Percentiles rank a stretch among this genome's conserved stretches.
These are phyloP conservation scores for Brachypteracias leptosomus DNA, from an alignment of 2,113 vertebrate species.

Conservation along the genomic window DNA sequence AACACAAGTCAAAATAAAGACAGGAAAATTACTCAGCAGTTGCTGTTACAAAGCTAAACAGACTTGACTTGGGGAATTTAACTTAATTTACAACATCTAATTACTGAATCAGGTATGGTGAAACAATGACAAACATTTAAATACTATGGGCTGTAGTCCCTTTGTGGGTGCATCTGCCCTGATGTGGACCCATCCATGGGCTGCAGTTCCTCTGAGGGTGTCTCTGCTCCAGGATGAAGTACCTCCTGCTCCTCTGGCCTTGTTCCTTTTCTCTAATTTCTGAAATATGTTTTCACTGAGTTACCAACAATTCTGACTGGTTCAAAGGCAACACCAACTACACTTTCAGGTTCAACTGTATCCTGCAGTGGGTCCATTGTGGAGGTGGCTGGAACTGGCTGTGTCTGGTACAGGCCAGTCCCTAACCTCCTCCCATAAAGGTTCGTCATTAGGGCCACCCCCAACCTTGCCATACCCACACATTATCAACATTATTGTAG, in stretches of 20 bases:
- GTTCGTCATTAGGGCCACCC: background rate
- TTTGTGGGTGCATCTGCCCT: accelerated
- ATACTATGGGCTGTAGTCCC: background rate
- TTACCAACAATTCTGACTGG: background rate
- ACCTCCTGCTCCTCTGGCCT: background rate
- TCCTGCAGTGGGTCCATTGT: accelerated
- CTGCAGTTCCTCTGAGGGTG: background rate
- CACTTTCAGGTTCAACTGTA: background rate
- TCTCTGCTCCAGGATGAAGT: background rate
- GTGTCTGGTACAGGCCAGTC: too few relatives aligned
- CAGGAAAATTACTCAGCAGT: background rate
- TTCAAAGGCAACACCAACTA: background rate
- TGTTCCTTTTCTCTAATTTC: background rate
- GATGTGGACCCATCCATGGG: background rate
- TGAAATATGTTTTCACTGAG: background rate
- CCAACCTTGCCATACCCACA: background rate
- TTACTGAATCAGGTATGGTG: background rate
- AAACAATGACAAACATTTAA: background rate
- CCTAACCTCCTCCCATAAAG: background rate
- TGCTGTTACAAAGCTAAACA: background rate
- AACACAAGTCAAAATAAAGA: background rate
- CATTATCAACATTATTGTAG: background rate
- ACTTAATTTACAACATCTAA: background rate
- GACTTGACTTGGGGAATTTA: background rate
- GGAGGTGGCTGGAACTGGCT: background rate